Conservation (phyloP, 2,797 vertebrate species). For the Pipistrellus pygmaeus region DNA sequence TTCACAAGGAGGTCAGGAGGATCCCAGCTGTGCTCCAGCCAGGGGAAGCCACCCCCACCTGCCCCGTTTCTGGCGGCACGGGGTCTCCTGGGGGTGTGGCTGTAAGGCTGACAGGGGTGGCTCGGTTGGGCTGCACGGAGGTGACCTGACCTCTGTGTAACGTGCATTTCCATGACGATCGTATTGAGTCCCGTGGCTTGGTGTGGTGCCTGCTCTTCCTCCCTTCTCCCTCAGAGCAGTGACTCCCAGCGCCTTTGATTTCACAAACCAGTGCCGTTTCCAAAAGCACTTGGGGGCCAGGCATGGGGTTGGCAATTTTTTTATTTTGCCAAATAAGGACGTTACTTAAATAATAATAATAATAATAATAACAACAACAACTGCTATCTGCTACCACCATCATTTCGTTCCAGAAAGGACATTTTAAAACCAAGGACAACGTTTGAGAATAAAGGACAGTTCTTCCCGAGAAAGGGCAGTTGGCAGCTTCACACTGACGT, state of each 20-base stretch:
- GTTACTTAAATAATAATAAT: slow-evolving; percentile 21
- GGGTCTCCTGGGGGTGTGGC: not conserved
- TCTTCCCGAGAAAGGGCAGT: slow-evolving; percentile 75
- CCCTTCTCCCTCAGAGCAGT: not conserved
- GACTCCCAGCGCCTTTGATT: slow-evolving; percentile 56
- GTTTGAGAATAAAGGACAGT: slow-evolving; percentile 77
- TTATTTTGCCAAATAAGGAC: slow-evolving; percentile 74
- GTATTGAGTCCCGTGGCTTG: not conserved
- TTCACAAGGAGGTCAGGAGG: slow-evolving; percentile 74
- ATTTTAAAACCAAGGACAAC: slow-evolving; percentile 78
- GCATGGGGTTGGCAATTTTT: slow-evolving; percentile 65
- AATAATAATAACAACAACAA: not conserved
- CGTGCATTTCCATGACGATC: not conserved
- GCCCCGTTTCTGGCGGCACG: not conserved
- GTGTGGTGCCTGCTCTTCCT: not conserved
- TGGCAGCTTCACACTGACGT: slow-evolving; percentile 65
- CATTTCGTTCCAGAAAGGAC: slow-evolving; percentile 69
- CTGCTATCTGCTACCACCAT: slow-evolving; percentile 52
- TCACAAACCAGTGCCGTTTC: slow-evolving; percentile 58
- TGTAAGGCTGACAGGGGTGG: not conserved
- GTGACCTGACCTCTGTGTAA: not conserved
- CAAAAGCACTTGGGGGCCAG: slow-evolving; percentile 66
- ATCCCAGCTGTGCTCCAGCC: slow-evolving; percentile 75
- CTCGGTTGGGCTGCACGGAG: not conserved
- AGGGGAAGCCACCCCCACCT: not conserved